Evolutionary conservation across 2,797 vertebrate genomes (phyloP).

Genomic region (Eulemur coronatus): DNA sequence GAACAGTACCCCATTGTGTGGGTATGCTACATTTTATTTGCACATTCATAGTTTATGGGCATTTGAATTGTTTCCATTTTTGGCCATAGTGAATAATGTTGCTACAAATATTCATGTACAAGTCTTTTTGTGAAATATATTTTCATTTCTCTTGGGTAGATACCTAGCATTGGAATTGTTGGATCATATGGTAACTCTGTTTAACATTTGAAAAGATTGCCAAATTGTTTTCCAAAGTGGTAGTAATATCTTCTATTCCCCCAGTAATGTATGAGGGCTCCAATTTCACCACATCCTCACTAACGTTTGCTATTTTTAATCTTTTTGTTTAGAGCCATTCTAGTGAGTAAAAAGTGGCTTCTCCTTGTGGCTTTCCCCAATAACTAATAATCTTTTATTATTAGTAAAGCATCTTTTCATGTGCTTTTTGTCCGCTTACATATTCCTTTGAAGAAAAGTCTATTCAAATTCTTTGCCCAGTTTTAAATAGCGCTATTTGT

Average conservation of each 20-base stretch:
- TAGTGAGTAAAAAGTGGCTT: background rate
- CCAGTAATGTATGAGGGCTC: background rate
- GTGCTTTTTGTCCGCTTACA: background rate
- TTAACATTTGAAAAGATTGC: constrained; percentile 1
- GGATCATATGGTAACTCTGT: background rate
- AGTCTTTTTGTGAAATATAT: background rate
- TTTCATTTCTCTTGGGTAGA: background rate
- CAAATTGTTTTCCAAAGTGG: constrained; percentile 28
- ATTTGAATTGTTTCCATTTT: background rate
- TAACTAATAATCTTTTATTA: background rate
- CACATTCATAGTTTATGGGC: background rate
- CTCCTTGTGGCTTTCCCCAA: background rate
- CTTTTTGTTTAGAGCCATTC: background rate
- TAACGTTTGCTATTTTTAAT: background rate
- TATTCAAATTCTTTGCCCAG: background rate
- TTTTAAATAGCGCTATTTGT: background rate
- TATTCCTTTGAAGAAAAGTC: background rate
- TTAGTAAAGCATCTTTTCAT: background rate
- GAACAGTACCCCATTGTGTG: background rate
- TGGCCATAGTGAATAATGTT: background rate
- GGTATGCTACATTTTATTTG: background rate
- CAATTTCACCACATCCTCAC: background rate
- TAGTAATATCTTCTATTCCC: background rate
- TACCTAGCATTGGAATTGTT: background rate
- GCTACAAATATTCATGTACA: background rate